A percentile compares a stretch with the other conserved stretches of the same genome.
phyloP scores from a whole-genome alignment of 2,888 invertebrate genomes.

The Heliconius sara region DNA sequence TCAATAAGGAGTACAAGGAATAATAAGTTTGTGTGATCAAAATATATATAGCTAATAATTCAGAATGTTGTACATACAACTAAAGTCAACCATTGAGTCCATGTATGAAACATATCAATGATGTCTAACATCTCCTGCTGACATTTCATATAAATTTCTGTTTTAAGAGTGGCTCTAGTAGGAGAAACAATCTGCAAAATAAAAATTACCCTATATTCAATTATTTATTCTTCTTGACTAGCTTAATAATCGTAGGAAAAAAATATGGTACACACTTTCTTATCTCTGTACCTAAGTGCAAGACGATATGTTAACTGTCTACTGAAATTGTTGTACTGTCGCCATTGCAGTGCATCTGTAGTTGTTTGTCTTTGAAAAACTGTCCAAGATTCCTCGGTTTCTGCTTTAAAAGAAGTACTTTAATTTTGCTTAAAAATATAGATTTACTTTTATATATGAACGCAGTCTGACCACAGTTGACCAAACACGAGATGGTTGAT shows the following conservation, averaged over 20 bases:
- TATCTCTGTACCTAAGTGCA: slow-evolving; percentile 65
- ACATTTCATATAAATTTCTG: slow-evolving; percentile 61
- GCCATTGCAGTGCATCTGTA: slow-evolving; percentile 73
- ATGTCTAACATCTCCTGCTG: slow-evolving; percentile 71
- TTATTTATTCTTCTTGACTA: not conserved
- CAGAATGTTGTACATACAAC: slow-evolving; percentile 58
- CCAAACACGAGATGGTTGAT: not conserved
- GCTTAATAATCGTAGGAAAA: not conserved
- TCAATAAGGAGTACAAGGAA: not conserved
- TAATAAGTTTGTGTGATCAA: not conserved
- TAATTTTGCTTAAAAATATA: not conserved
- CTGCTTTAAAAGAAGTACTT: slow-evolving; percentile 42
- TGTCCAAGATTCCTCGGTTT: slow-evolving; percentile 60
- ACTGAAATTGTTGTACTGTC: slow-evolving; percentile 73
- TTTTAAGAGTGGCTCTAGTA: slow-evolving; percentile 62
- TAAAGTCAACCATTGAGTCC: slow-evolving; percentile 73
- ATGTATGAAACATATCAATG: slow-evolving; percentile 70
- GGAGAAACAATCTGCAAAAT: slow-evolving; percentile 66
- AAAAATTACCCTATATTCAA: not conserved
- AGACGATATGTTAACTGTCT: slow-evolving; percentile 66
- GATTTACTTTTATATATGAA: not conserved
- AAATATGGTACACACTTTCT: slow-evolving; percentile 58
- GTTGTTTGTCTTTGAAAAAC: slow-evolving; percentile 62
- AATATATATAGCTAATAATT: not conserved
- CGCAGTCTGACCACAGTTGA: not conserved